Percentiles rank a stretch among this genome's conserved stretches.
Conservation (phyloP, 2,888 invertebrate species). For the Drosophila demipolita region DNA sequence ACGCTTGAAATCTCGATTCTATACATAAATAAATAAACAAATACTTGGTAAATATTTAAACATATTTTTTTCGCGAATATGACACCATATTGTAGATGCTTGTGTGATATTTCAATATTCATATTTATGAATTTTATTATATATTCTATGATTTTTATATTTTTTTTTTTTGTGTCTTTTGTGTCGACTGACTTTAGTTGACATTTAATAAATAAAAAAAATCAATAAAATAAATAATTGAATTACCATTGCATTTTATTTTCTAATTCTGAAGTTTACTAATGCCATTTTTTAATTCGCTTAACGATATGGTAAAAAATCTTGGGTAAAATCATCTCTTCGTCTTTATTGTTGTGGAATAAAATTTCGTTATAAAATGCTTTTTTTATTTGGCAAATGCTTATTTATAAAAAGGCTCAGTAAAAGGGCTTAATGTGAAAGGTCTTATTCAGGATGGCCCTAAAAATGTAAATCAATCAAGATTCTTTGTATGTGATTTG, state of each 20-base stretch:
- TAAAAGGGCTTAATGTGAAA: not conserved
- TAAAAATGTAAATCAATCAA: not conserved
- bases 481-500: not conserved
- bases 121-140: not conserved
- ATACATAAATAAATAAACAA: too few species aligned
- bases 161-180: not conserved
- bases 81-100: not conserved
- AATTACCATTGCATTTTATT: not conserved
- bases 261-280: not conserved
- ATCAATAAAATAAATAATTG: not conserved
- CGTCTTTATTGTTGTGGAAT: not conserved
- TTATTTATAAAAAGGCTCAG: not conserved
- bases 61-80: not conserved
- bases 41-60: too few species aligned
- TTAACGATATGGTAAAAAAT: not conserved
- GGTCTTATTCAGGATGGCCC: rapidly evolving
- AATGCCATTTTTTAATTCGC: not conserved
- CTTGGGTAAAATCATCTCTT: not conserved
- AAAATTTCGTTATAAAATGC: not conserved
- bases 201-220: not conserved
- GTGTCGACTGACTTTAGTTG: not conserved
- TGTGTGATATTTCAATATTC: not conserved
- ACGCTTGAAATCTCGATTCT: too few species aligned
- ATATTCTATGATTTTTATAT: not conserved
- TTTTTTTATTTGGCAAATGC: not conserved